Base-by-base conservation (phyloP, 2,113 vertebrate genomes). In the Oenanthe oenanthe region DNA sequence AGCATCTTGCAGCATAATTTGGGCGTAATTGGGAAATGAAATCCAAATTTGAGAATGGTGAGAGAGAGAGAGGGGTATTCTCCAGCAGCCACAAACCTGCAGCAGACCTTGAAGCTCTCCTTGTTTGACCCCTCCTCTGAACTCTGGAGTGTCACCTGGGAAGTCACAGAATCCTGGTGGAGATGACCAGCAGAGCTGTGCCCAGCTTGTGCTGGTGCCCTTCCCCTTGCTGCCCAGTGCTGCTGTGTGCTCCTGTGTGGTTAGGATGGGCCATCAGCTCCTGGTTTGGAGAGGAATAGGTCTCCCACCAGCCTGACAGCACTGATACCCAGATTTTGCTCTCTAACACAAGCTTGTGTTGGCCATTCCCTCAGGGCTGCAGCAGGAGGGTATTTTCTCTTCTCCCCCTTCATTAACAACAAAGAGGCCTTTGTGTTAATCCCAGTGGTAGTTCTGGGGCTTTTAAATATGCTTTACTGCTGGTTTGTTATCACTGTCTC, bases 401-500 rank as follows among this genome's bases (percentile, higher is more conserved):
- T 92, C 74, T 88, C 42, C 60, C 42, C 16, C 19, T 75, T 75
- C 25, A 6, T 92, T 94, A 85, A 47, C 4, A 32, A 93, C 84
- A 96, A 79, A 91, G 92, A 72, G 50, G 16, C 53, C 72, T 96
- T 95, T 97, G 85, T 97, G 75, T 84, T 88, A 74, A 63, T 77
- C 67, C 62, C 78, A 91, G 63, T 66, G 47, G 93, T 88, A 68
- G 85, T 88, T 92, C 81, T 67, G 75, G 21, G 42, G 24, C 83
- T 89, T 58, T 75, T 85, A 87, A 61, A 79, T 93, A 84, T 36
- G 66, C 32, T 80, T 61, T 79, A 51, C 50, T n/a, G 19, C 51
- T 75, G 57, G 6, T 78, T 88, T 70, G 54, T 92, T 79, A 73
- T 86, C 72, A 13, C 43, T n/a, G 26, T 50, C 84, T 94, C 80